Evolutionary conservation across 2,113 vertebrate species (phyloP).

Genomic region (Engystomops pustulosus): DNA sequence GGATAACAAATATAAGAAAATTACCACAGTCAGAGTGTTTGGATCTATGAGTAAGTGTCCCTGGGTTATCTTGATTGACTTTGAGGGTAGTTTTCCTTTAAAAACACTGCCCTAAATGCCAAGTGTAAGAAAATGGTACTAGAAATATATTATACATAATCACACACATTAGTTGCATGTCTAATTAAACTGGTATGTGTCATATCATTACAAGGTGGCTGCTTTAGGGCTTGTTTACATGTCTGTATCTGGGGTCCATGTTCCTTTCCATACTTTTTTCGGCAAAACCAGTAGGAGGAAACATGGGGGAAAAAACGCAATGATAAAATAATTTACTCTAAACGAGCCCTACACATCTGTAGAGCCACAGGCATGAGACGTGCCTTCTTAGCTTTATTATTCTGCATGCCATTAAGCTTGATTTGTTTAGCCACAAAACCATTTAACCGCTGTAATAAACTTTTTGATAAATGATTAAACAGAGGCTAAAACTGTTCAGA

Average conservation of each 20-base stretch:
- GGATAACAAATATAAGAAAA: no score
- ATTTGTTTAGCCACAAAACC: conserved; percentile 8
- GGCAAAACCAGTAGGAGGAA: background rate
- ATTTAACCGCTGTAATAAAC: background rate
- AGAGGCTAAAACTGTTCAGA: background rate
- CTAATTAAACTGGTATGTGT: background rate
- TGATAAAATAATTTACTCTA: conserved; percentile 14
- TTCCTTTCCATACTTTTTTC: conserved; percentile 5
- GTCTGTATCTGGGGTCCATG: conserved; percentile 2
- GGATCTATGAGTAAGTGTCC: no score
- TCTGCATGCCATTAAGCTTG: background rate
- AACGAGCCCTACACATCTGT: background rate
- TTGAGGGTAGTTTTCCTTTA: no score
- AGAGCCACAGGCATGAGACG: conserved; percentile 8
- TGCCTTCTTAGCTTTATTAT: background rate
- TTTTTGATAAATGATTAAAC: background rate
- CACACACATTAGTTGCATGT: background rate
- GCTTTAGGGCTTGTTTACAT: background rate
- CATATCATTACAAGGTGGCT: background rate
- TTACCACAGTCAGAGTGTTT: no score
- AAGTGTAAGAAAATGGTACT: background rate
- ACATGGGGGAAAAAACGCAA: background rate
- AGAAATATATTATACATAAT: no score
- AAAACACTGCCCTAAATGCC: no score
- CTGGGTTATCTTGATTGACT: no score